Evolutionary conservation across 2,113 vertebrate species (phyloP).

Genomic region (Ochotona curzoniae): DNA sequence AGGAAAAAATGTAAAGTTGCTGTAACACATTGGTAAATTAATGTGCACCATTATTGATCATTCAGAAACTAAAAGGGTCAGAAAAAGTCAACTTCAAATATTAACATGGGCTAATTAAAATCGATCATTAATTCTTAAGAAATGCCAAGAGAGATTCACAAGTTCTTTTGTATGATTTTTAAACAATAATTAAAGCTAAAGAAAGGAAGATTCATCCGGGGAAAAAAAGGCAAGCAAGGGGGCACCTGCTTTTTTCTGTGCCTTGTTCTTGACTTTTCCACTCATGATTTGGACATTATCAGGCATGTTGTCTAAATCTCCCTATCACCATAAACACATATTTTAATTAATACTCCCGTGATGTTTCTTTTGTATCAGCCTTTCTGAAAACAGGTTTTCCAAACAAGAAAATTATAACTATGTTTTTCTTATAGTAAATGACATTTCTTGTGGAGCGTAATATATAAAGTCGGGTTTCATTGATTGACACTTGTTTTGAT

Average conservation of each 20-base stretch:
- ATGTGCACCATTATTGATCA: conserved; percentile 54
- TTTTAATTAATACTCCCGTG: background rate
- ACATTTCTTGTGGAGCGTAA: background rate
- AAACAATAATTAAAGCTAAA: background rate
- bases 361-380: background rate
- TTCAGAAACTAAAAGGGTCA: conserved; percentile 49
- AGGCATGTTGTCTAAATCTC: background rate
- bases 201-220: background rate
- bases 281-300: background rate
- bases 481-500: conserved; percentile 1
- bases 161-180: conserved; percentile 27
- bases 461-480: conserved; percentile 8
- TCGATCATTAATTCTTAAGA: conserved; percentile 66
- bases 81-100: conserved; percentile 60
- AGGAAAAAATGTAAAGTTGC: conserved; percentile 47
- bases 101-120: conserved; percentile 65
- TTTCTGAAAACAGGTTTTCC: background rate
- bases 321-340: background rate
- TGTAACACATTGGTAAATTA: conserved; percentile 40
- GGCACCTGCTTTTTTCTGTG: background rate
- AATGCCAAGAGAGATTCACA: conserved; percentile 1
- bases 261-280: background rate
- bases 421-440: background rate
- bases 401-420: background rate
- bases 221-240: background rate